Evolutionary conservation across 1,140 invertebrate species (phyloP).

Genomic region (Magallana ariakensis): DNA sequence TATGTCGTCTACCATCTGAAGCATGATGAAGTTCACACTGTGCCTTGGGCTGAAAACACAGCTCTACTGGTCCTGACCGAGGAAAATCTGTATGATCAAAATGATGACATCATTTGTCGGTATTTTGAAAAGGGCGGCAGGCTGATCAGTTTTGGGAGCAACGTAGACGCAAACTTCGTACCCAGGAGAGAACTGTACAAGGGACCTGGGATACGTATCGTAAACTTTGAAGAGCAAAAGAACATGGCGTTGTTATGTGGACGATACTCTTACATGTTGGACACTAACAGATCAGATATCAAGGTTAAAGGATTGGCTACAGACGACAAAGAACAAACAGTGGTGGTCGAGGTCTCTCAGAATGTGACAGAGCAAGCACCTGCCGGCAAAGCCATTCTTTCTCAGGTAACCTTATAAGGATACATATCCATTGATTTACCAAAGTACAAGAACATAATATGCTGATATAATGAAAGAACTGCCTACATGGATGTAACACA

Average conservation of each 20-base stretch:
- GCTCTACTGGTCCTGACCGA: conserved; percentile 87
- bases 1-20: conserved; percentile 89
- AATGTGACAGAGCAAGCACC: conserved; percentile 53
- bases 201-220: conserved; percentile 51
- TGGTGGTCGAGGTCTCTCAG: conserved; percentile 85
- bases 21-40: conserved; percentile 82
- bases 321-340: conserved; percentile 90
- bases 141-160: conserved; percentile 87
- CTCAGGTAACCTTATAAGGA: conserved; percentile 83
- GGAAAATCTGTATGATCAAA: conserved; percentile 84
- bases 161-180: conserved; percentile 88
- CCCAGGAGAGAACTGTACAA: conserved; percentile 82
- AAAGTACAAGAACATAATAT: neutral
- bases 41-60: conserved; percentile 87
- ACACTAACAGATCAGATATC: conserved; percentile 85
- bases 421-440: no score
- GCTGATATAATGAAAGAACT: neutral
- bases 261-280: conserved; percentile 89
- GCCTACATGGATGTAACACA: no score
- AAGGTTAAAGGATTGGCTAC: conserved; percentile 88
- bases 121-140: conserved; percentile 71
- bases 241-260: conserved; percentile 91
- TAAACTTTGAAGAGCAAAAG: conserved; percentile 89
- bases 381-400: conserved; percentile 88
- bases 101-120: conserved; percentile 55